Percentiles rank a stretch among this genome's conserved stretches.
These are phyloP conservation scores for Collichthys lucidus DNA, from an alignment of 2,113 vertebrate genomes.

Conservation along the genomic window DNA sequence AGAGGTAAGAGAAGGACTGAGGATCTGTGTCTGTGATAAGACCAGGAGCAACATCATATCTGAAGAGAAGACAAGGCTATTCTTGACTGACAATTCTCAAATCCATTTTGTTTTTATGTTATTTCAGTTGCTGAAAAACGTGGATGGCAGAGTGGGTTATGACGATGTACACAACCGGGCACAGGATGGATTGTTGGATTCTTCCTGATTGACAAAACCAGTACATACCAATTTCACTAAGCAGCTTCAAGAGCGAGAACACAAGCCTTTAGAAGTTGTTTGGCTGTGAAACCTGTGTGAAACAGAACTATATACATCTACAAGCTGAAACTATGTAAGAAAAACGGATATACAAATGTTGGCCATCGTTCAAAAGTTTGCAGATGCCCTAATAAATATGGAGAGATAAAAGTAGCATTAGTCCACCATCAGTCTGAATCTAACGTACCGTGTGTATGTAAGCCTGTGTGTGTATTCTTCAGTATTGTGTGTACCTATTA, in stretches of 20 bases:
- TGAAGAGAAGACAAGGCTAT: slow-evolving; percentile 41
- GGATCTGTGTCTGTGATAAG: slow-evolving; percentile 50
- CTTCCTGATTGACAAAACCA: slow-evolving; percentile 17
- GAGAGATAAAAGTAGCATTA: slow-evolving; percentile 49
- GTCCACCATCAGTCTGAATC: slow-evolving; percentile 31
- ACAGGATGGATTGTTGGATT: slow-evolving; percentile 9
- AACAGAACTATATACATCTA: neutral
- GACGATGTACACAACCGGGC: slow-evolving; percentile 25
- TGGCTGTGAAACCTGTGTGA: neutral
- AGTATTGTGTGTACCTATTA: slow-evolving; percentile 24
- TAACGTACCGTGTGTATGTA: neutral
- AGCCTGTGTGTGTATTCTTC: slow-evolving; percentile 6
- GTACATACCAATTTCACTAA: slow-evolving; percentile 24
- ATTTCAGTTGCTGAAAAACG: slow-evolving; percentile 19
- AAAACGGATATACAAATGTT: neutral
- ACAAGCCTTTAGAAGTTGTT: neutral
- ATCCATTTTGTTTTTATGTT: slow-evolving; percentile 28
- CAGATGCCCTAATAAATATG: slow-evolving; percentile 29
- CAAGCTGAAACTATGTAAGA: neutral
- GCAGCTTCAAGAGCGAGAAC: slow-evolving; percentile 16
- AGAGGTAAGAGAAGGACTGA: slow-evolving; percentile 27
- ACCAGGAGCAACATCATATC: slow-evolving; percentile 34
- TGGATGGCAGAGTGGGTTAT: neutral
- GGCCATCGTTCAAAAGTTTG: slow-evolving; percentile 2
- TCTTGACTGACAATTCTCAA: slow-evolving; percentile 21